phyloP scores from a whole-genome alignment of 2,888 invertebrate genomes.

The Trissolcus japonicus region DNA sequence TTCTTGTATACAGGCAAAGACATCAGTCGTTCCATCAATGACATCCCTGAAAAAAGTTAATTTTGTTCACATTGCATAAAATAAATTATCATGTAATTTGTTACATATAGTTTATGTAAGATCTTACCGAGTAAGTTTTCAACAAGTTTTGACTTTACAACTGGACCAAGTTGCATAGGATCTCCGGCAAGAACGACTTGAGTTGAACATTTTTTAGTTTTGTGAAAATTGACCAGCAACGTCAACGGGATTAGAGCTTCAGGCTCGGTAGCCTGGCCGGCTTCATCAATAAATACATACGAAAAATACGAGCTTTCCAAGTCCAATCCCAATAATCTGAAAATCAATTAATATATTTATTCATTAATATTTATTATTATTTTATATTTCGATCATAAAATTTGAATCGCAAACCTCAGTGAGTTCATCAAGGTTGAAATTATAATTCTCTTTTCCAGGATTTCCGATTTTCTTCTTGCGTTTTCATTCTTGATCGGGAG shows the following conservation, averaged over 20 bases:
- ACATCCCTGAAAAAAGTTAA: slow-evolving; percentile 76
- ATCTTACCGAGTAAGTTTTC: slow-evolving; percentile 73
- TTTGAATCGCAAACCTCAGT: background rate
- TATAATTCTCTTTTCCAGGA: background rate
- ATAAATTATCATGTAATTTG: no score
- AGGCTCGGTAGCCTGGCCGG: slow-evolving; percentile 84
- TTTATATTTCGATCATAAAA: no score
- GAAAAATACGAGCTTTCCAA: no score
- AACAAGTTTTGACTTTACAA: slow-evolving; percentile 76
- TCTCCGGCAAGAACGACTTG: slow-evolving; percentile 85
- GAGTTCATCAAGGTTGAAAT: background rate
- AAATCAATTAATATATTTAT: no score
- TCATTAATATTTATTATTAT: no score
- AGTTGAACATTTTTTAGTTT: slow-evolving; percentile 65
- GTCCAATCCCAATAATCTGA: no score
- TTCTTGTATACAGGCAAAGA: slow-evolving; percentile 76
- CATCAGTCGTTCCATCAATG: slow-evolving; percentile 84
- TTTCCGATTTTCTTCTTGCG: no score
- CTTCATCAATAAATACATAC: slow-evolving; percentile 83
- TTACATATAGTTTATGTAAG: no score
- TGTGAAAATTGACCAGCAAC: slow-evolving; percentile 68
- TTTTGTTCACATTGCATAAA: no score
- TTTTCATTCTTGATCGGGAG: no score
- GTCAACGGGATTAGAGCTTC: slow-evolving; percentile 80
- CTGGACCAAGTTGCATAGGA: slow-evolving; percentile 84